Base-by-base conservation (phyloP, 2,797 vertebrate species). In the Gallinago stenura region DNA sequence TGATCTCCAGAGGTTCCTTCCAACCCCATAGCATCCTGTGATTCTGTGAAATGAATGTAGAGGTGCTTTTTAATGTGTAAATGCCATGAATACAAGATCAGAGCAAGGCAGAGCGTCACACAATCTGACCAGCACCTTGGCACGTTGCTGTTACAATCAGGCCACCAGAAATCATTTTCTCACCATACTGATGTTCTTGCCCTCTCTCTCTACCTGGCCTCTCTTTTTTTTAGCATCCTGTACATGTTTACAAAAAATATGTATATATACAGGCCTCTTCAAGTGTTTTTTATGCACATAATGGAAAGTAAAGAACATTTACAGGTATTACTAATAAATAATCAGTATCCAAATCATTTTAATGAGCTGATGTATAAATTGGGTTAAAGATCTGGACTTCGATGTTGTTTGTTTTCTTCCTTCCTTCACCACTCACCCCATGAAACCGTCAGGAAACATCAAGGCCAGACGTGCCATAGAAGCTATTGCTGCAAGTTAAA, bases 211-310 rank as follows among this genome's bases (percentile, higher is more conserved):
- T 50, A 6, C 7, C 2, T 22, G 21, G n/a, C 3, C 16, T 39
- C 53, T 62, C 39, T 39, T 17, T 50, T 53, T 78, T 84, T 48
- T 41, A 68, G 37, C 33, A 81, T 62, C 33, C 25, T 43, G 18
- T 15, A 45, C 15, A 31, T 3, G 0, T 33, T 83, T 77, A 70
- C 5, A 25, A 71, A 91, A 13, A 57, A 83, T 9, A 56, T 15
- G 39, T 33, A 61, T 9, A 33, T 16, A 24, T 6, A 69, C 0
- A 2, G 4, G 5, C 4, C 15, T 31, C 19, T 48, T 25, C 1
- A 60, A 39, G n/a, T 30, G 35, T 54, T 71, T 80, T 82, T 62
- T 19, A 24, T 37, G 14, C 12, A 37, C 3, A 30, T 45, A 8
- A 41, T 22, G 22, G 45, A 69, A 79, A 73, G 35, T 66, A 92